Evolutionary conservation across 2,113 vertebrate species (phyloP).

Genomic region (Tricholaema leucomelas): DNA sequence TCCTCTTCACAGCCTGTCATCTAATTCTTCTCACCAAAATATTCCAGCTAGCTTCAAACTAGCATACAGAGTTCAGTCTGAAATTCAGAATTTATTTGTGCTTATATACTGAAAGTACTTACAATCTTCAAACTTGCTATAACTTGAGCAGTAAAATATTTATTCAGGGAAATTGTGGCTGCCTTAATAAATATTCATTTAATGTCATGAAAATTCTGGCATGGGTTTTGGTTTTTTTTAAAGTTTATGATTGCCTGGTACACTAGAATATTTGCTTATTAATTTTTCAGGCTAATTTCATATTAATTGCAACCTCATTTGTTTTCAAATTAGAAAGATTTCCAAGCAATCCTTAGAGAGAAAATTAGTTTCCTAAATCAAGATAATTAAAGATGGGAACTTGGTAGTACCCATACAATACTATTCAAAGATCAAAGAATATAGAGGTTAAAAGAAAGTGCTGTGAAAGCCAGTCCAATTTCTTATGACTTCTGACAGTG

Average conservation of each 20-base stretch:
- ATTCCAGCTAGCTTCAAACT: too few species aligned
- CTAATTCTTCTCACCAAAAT: too few species aligned
- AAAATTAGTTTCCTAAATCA: constrained; percentile 34
- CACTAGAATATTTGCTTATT: background rate
- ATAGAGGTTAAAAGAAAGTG: constrained; percentile 31
- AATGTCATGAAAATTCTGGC: background rate
- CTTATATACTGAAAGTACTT: background rate
- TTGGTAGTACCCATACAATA: constrained; percentile 18
- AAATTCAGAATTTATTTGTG: background rate
- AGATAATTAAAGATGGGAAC: constrained; percentile 35
- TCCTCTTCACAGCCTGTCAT: too few species aligned
- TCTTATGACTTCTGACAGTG: background rate
- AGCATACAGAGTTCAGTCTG: too few species aligned
- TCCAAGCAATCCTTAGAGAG: constrained; percentile 18
- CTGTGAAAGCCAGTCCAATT: constrained; percentile 8
- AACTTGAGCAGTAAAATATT: background rate
- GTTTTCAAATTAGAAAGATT: constrained; percentile 20
- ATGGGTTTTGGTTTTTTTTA: background rate
- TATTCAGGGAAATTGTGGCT: background rate
- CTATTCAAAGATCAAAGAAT: constrained; percentile 35
- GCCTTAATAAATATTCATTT: background rate
- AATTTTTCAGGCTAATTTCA: constrained; percentile 16
- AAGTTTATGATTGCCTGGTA: background rate
- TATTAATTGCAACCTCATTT: constrained; percentile 2
- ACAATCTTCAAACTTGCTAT: background rate